Conservation (phyloP, 2,113 vertebrate genomes). For the Columba janthina region DNA sequence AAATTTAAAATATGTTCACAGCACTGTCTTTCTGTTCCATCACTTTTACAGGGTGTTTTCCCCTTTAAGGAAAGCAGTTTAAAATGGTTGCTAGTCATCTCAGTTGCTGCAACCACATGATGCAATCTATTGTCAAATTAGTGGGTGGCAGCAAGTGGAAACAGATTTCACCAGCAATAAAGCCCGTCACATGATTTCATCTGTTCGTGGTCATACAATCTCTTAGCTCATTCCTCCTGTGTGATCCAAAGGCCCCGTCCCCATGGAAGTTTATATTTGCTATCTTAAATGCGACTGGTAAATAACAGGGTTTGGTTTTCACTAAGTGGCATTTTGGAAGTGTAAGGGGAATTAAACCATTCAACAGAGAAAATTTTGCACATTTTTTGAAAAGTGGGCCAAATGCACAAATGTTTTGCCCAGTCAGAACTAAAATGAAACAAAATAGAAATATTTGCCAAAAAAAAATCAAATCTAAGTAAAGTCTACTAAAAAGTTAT, state of each 20-base stretch:
- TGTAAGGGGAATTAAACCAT: background rate
- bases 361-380: background rate
- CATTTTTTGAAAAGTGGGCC: background rate
- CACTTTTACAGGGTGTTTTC: constrained; percentile 13
- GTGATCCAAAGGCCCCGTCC: background rate
- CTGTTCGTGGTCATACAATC: background rate
- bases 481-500: background rate
- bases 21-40: background rate
- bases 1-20: background rate
- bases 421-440: background rate
- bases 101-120: constrained; percentile 39
- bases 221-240: background rate
- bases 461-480: background rate
- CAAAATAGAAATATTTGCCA: background rate
- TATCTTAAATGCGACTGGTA: background rate
- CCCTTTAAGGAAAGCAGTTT: constrained; percentile 52
- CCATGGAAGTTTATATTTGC: background rate
- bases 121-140: constrained; percentile 48
- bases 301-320: background rate
- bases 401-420: background rate
- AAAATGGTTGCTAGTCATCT: constrained; percentile 41
- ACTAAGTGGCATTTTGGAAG: background rate
- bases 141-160: constrained; percentile 65
- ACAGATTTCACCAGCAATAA: constrained; percentile 66
- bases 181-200: background rate